phyloP scores from a whole-genome alignment of 92 coral and sea anemone species.

The Pocillopora grandis region DNA sequence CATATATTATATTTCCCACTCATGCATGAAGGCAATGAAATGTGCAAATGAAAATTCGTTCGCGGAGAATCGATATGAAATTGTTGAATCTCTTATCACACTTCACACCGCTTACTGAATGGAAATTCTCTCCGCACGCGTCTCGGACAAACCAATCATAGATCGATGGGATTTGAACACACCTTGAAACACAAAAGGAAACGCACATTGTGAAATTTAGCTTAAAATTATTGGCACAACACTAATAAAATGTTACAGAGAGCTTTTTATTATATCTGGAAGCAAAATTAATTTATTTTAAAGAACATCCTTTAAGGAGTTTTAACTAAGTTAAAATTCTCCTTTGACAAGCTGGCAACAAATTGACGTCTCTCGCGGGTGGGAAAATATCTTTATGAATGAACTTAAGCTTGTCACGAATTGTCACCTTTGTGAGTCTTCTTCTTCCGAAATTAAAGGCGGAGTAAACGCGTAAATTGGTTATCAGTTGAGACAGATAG shows the following conservation, averaged over 20 bases:
- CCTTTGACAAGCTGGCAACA: not conserved
- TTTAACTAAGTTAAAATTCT: not conserved
- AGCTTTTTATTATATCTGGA: not conserved
- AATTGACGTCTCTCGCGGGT: not conserved
- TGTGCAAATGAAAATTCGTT: not conserved
- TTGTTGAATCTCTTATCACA: constrained; percentile 6
- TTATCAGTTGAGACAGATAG: constrained; percentile 4
- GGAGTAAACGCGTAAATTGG: constrained; percentile 24
- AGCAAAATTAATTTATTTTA: not conserved
- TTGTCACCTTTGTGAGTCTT: not conserved
- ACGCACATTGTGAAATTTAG: not conserved
- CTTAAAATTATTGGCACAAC: not conserved
- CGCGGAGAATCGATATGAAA: not conserved
- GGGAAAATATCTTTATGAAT: not conserved
- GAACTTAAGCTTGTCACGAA: not conserved
- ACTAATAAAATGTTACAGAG: not conserved
- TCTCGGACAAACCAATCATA: not conserved
- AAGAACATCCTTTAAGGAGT: not conserved
- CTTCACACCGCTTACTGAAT: not conserved
- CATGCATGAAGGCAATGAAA: not conserved
- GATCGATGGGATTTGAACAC: not conserved
- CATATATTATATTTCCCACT: not conserved
- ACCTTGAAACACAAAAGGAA: not conserved
- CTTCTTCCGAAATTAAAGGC: constrained; percentile 14
- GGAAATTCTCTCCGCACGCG: constrained; percentile 3